Conservation (phyloP, 2,888 invertebrate genomes). For the Pseudococcus longispinus region DNA sequence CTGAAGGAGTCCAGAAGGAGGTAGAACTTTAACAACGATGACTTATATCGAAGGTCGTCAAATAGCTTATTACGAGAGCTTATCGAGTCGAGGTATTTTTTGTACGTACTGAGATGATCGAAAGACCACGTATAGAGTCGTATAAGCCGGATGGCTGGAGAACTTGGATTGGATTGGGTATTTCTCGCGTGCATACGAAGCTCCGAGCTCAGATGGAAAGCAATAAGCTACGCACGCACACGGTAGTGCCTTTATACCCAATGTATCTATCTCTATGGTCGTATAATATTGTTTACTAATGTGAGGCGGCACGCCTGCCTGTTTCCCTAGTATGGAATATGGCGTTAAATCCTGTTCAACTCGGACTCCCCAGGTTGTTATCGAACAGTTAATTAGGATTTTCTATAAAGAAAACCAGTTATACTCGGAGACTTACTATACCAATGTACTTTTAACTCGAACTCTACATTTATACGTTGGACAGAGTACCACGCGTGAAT, state of each 20-base stretch:
- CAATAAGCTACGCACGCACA: neutral
- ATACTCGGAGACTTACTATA: neutral
- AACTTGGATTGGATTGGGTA: neutral
- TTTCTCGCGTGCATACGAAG: neutral
- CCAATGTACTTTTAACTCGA: neutral
- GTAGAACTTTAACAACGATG: neutral
- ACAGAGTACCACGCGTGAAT: neutral
- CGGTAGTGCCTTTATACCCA: neutral
- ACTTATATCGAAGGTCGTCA: neutral
- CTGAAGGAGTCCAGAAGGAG: neutral
- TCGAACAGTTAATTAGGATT: constrained; percentile 44
- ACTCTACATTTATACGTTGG: neutral
- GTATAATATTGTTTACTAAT: constrained; percentile 21
- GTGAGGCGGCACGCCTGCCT: constrained; percentile 42
- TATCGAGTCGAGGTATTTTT: neutral
- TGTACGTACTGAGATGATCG: neutral
- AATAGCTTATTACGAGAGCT: neutral
- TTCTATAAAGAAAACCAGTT: constrained; percentile 41
- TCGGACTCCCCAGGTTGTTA: constrained; percentile 49
- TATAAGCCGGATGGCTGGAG: neutral
- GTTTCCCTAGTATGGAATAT: constrained; percentile 46
- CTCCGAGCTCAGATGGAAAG: neutral
- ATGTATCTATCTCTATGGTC: too few species aligned
- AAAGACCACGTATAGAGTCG: neutral
- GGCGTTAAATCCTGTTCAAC: constrained; percentile 47